Conservation (phyloP, 2,113 vertebrate species). For the Pleuronectes platessa region DNA sequence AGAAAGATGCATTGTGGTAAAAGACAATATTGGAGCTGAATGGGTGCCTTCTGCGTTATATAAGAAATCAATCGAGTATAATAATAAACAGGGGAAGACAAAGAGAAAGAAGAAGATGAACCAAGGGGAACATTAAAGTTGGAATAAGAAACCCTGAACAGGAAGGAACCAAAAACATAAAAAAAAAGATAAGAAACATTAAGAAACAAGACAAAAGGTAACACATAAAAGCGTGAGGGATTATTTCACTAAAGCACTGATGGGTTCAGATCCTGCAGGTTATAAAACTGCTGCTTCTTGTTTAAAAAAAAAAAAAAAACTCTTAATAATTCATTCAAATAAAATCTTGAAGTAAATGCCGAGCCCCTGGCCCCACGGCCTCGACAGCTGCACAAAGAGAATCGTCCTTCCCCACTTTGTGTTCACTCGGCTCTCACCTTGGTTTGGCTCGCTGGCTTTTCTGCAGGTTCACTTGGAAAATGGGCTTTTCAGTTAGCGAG, state of each 20-base stretch:
- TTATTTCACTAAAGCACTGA: not conserved
- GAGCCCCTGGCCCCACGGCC: conserved; percentile 11
- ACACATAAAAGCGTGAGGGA: not conserved
- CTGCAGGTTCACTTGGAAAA: conserved; percentile 28
- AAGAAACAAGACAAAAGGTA: too few species aligned
- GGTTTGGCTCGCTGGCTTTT: conserved; percentile 25
- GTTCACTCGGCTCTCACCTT: conserved; percentile 36
- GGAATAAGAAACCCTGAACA: not conserved
- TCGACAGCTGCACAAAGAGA: conserved; percentile 1
- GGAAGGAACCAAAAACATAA: not conserved
- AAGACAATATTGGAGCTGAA: not conserved
- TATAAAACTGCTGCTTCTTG: conserved; percentile 13
- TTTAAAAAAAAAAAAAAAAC: conserved; percentile 1
- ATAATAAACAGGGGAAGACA: not conserved
- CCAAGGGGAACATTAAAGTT: not conserved
- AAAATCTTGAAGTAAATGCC: conserved; percentile 22
- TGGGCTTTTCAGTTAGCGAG: not conserved
- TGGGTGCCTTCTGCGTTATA: not conserved
- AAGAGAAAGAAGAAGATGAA: not conserved
- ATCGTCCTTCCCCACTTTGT: conserved; percentile 22
- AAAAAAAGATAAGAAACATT: not conserved
- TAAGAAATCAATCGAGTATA: not conserved
- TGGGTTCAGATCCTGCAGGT: not conserved
- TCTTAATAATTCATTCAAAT: conserved; percentile 37
- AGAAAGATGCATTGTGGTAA: not conserved